These are phyloP conservation scores for Crenuchus spilurus DNA, from an alignment of 2,797 vertebrate species.

Conservation along the genomic window DNA sequence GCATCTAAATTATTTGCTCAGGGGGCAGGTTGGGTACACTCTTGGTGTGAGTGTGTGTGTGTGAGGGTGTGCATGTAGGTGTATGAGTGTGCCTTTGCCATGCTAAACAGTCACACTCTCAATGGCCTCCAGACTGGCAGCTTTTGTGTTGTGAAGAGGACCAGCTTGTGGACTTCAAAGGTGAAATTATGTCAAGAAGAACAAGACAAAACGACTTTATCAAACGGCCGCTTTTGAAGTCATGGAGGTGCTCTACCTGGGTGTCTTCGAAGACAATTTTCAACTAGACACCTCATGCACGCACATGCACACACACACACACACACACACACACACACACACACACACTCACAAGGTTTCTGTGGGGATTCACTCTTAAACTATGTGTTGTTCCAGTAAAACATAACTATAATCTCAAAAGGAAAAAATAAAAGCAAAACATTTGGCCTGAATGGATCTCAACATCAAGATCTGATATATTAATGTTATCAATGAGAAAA, in stretches of 20 bases:
- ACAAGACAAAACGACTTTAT: conserved; percentile 86
- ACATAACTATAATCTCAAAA: too few relatives aligned
- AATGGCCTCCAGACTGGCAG: conserved; percentile 75
- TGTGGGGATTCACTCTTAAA: neutral
- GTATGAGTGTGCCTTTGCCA: conserved; percentile 82
- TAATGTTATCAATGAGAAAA: too few relatives aligned
- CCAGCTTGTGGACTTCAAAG: conserved; percentile 92
- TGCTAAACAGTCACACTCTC: conserved; percentile 90
- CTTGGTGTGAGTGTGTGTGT: conserved; percentile 71
- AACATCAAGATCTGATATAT: too few relatives aligned
- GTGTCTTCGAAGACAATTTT: conserved; percentile 60
- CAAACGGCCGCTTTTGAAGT: conserved; percentile 91
- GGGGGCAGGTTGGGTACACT: conserved; percentile 69
- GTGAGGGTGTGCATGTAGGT: conserved; percentile 45
- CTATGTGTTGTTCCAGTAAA: too few relatives aligned
- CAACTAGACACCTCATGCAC: conserved; percentile 8
- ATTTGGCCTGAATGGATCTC: too few relatives aligned
- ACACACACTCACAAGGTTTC: conserved; percentile 21
- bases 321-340: conserved; percentile 16
- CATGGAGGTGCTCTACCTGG: conserved; percentile 74
- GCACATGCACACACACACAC: conserved; percentile 22
- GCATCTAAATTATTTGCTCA: conserved; percentile 94
- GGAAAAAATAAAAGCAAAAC: too few relatives aligned
- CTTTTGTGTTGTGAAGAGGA: conserved; percentile 83
- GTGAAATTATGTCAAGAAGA: conserved; percentile 85